Conservation (phyloP, 2,888 invertebrate species). For the Baronia brevicornis region DNA sequence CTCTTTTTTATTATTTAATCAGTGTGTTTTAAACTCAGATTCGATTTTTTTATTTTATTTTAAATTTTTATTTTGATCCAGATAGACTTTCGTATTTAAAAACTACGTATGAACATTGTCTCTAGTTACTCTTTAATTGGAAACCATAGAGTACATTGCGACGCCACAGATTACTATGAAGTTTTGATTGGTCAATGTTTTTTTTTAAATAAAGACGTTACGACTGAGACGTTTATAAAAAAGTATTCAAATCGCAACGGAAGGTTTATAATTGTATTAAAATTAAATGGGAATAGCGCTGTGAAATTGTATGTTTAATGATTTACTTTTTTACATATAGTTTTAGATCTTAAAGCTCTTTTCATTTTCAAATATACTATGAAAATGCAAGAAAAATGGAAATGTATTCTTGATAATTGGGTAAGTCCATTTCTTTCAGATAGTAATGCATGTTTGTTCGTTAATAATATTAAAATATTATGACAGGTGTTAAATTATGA, state of each 20-base stretch:
- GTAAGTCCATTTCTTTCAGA: constrained; percentile 32
- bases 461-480: constrained; percentile 2
- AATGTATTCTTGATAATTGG: constrained; percentile 59
- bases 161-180: constrained; percentile 1
- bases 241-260: constrained; percentile 61
- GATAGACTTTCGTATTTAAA: too few species aligned
- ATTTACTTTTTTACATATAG: constrained; percentile 4
- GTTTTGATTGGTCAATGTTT: constrained; percentile 17
- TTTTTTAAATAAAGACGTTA: constrained; percentile 19
- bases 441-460: background rate
- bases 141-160: background rate
- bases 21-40: too few species aligned
- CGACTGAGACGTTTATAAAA: constrained; percentile 28
- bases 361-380: constrained; percentile 16
- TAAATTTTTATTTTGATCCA: too few species aligned
- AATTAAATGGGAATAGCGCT: constrained; percentile 10
- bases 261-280: constrained; percentile 20
- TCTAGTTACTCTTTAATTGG: background rate
- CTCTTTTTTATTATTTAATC: too few species aligned
- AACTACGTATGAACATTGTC: background rate
- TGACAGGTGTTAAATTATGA: background rate
- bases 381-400: constrained; percentile 63
- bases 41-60: too few species aligned
- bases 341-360: background rate
- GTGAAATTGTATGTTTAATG: constrained; percentile 7